phyloP scores from a whole-genome alignment of 2,797 vertebrate species.

The Epinephelus coioides region DNA sequence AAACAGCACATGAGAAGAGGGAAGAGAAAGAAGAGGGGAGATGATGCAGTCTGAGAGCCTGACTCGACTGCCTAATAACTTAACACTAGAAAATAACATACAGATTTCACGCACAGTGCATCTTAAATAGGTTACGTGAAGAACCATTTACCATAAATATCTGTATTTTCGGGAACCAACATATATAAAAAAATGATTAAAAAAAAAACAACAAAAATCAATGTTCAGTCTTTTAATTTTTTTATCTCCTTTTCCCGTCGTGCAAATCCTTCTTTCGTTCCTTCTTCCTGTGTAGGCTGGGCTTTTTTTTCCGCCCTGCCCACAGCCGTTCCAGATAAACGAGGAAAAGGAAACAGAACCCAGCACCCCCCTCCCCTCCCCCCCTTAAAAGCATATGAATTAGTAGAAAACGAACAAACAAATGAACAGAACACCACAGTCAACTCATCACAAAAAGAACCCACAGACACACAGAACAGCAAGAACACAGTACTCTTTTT shows the following conservation, averaged over 20 bases:
- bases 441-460: conserved; percentile 88
- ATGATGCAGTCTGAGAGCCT: conserved; percentile 80
- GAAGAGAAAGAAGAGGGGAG: conserved; percentile 67
- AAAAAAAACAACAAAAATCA: conserved; percentile 63
- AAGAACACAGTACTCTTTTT: conserved; percentile 84
- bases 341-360: conserved; percentile 76
- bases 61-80: conserved; percentile 86
- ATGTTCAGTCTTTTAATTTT: conserved; percentile 78
- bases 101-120: conserved; percentile 89
- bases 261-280: conserved; percentile 74
- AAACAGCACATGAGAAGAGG: conserved; percentile 79
- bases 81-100: conserved; percentile 88
- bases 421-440: conserved; percentile 86
- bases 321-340: conserved; percentile 57
- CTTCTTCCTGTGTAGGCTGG: conserved; percentile 52
- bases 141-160: conserved; percentile 90
- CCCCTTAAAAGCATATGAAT: conserved; percentile 80
- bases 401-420: conserved; percentile 85
- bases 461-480: conserved; percentile 89
- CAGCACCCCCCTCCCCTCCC: conserved; percentile 52
- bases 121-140: conserved; percentile 89
- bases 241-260: conserved; percentile 69
- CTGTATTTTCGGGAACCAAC: conserved; percentile 86
- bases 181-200: conserved; percentile 84
- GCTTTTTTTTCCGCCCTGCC: conserved; percentile 56